These are phyloP conservation scores for Siphamia tubifer DNA, from an alignment of 2,113 vertebrate genomes.

Conservation along the genomic window DNA sequence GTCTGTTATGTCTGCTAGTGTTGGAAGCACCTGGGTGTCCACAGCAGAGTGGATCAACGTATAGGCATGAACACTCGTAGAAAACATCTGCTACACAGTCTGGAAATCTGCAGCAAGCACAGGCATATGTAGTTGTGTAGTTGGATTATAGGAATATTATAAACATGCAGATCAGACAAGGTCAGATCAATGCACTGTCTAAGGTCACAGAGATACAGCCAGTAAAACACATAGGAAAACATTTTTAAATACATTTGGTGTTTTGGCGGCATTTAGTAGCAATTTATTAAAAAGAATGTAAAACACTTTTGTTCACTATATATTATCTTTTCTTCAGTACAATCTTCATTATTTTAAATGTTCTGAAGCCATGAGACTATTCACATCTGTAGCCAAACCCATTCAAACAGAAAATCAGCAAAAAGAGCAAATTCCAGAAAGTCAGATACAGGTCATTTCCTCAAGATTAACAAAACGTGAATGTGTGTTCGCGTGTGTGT, in stretches of 20 bases:
- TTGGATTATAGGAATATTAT: slow-evolving; percentile 48
- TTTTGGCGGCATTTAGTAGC: neutral
- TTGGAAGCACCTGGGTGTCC: slow-evolving; percentile 52
- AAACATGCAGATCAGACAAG: slow-evolving; percentile 10
- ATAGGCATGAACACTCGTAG: slow-evolving; percentile 1
- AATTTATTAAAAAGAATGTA: neutral
- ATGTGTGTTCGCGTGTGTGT: no score
- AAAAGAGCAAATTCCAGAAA: slow-evolving; percentile 46
- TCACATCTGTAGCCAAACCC: neutral
- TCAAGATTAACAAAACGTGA: neutral
- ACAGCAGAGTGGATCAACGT: slow-evolving; percentile 1
- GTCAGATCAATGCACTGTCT: slow-evolving; percentile 10
- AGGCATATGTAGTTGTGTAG: slow-evolving; percentile 38
- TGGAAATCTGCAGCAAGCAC: slow-evolving; percentile 43
- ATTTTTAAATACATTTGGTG: no score
- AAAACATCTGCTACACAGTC: slow-evolving; percentile 49
- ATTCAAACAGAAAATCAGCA: slow-evolving; percentile 39
- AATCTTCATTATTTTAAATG: no score
- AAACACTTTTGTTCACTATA: neutral
- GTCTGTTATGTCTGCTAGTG: slow-evolving; percentile 47
- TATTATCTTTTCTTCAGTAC: neutral
- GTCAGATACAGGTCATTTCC: slow-evolving; percentile 19
- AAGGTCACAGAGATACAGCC: slow-evolving; percentile 2
- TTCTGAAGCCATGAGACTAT: neutral
- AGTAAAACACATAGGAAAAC: neutral